phyloP scores from a whole-genome alignment of 2,797 vertebrate species.

The Synanceia verrucosa region DNA sequence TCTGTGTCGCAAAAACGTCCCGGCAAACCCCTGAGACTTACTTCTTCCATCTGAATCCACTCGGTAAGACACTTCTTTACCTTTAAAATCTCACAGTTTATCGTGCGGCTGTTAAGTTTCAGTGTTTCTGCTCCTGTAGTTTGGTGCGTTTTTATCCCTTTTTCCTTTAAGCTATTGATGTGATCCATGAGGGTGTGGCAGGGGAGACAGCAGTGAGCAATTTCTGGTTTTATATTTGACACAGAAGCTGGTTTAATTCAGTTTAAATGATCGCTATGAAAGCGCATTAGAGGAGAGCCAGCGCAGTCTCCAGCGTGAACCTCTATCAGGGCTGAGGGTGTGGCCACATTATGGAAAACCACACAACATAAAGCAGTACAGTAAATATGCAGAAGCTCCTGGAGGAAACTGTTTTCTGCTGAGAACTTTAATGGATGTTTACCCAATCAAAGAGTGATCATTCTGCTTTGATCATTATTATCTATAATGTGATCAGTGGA shows the following conservation, averaged over 20 bases:
- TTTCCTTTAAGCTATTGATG: background rate
- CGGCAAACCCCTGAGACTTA: slow-evolving; percentile 39
- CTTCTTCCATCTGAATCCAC: background rate
- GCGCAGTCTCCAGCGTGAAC: background rate
- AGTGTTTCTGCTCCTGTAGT: background rate
- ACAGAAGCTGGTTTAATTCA: background rate
- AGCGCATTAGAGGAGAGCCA: background rate
- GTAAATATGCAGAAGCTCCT: slow-evolving; percentile 19
- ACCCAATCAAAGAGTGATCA: background rate
- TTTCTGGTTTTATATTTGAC: background rate
- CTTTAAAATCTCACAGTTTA: background rate
- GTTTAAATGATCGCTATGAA: background rate
- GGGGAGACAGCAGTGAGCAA: background rate
- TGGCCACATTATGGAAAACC: slow-evolving; percentile 48
- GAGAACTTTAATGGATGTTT: background rate
- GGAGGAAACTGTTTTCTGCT: background rate
- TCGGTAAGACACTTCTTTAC: slow-evolving; percentile 56
- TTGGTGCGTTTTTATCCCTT: background rate
- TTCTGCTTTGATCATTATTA: background rate
- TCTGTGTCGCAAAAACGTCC: slow-evolving; percentile 8
- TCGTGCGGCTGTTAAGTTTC: background rate
- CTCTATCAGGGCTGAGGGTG: slow-evolving; percentile 45
- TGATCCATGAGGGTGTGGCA: slow-evolving; percentile 56
- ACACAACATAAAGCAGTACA: background rate
- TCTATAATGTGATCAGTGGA: background rate